These are phyloP conservation scores for Lasiommata megera DNA, from an alignment of 2,888 invertebrate species.

Conservation along the genomic window DNA sequence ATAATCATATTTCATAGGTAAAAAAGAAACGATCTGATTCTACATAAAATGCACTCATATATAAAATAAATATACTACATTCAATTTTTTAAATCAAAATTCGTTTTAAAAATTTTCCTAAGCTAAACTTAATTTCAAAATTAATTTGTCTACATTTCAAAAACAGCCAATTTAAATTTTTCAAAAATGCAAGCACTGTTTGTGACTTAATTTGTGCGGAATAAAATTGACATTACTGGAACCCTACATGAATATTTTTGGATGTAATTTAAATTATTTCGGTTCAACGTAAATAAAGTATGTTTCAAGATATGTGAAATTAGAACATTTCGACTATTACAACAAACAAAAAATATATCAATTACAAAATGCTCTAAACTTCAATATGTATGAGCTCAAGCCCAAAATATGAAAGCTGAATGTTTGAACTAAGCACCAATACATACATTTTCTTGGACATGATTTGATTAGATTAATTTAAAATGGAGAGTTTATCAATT, in stretches of 20 bases:
- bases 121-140: slow-evolving; percentile 21
- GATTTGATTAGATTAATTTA: too few species aligned
- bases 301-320: too few species aligned
- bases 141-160: slow-evolving; percentile 22
- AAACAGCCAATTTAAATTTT: slow-evolving; percentile 21
- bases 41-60: slow-evolving; percentile 50
- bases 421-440: too few species aligned
- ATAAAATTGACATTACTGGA: background rate
- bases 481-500: too few species aligned
- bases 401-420: too few species aligned
- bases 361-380: too few species aligned
- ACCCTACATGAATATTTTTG: background rate
- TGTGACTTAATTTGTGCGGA: slow-evolving; percentile 19
- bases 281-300: too few species aligned
- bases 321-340: too few species aligned
- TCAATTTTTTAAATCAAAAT: slow-evolving; percentile 16
- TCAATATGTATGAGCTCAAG: too few species aligned
- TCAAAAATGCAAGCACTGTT: slow-evolving; percentile 14
- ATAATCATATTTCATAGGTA: too few species aligned
- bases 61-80: slow-evolving; percentile 45
- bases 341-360: too few species aligned
- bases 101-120: slow-evolving; percentile 16
- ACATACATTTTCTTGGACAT: too few species aligned
- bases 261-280: background rate
- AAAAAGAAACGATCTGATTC: slow-evolving; percentile 13